Base-by-base conservation (phyloP, 2,888 invertebrate genomes). In the Harpalus rufipes region DNA sequence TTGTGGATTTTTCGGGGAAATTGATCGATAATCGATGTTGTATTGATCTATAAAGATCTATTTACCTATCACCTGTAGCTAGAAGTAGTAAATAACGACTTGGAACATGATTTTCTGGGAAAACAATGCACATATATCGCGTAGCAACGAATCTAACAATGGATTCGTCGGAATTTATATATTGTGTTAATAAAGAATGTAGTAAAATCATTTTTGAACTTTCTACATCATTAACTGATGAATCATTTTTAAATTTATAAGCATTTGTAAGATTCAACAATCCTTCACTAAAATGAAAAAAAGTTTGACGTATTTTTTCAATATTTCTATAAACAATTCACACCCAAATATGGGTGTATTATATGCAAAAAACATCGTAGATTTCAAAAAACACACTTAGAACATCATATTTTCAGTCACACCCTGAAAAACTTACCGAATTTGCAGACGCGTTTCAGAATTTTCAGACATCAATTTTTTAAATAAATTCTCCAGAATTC, bases 111-210 rank as follows among this genome's bases (percentile, higher is more conserved):
- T 96, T 93, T 44, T 94, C 92, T 0, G 97, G 96, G 90, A 97
- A 98, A 87, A 97, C 95, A 7, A 94, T 94, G 2, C 96, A 94
- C 0, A 97, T 93, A 88, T 96, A 97, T 85, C 96, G 94, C 88
- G 96, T 96, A 2, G 97, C 96, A 58, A 96, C 95, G 91, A 96
- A 96, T 85, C 98, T 93, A 58, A 96, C 95, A 92, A 96, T 96
- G 1, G 95, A 92, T 88, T 97, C 95, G 16, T 95, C 95, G 56
- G 94, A 93, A 91, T 96, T 93, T 89, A 97, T 94, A 92, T 96
- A 94, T 90, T 95, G 92, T 89, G 96, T 93, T 16, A 95, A 91
- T 87, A 96, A 91, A n/a, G 94, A 94, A 88, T 84, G 84, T 39
- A 90, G 90, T 18, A 91, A 86, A 25, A 90, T 89, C 86, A 89